Base-by-base conservation (phyloP, 2,888 invertebrate genomes). In the Thyatira batis region DNA sequence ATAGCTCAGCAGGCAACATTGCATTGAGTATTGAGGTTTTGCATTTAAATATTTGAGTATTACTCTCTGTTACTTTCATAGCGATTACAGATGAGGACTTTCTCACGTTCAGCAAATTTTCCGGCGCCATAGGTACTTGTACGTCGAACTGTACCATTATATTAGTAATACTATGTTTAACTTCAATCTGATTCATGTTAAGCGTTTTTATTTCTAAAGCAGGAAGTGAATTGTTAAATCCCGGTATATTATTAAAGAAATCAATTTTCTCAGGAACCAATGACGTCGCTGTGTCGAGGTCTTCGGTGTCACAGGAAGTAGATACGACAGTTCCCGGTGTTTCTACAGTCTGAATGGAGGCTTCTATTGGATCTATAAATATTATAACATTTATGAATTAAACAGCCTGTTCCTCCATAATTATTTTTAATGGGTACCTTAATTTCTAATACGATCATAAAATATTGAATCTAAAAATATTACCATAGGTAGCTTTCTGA, bases 1-100 rank as follows among this genome's bases (percentile, higher is more conserved):
- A 91, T 51, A 91, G 67, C 57, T 89, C 86, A 13, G 89, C 90
- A 6, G 91, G 91, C 48, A 91, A 71, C 55, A 80, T 72, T 9
- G 85, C 78, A 63, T 90, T 89, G 1, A 83, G 46, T 45, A 91
- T 80, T 17, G 78, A 76, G 13, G 77, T 83, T 63, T 85, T 80
- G 63, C 81, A 87, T 74, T 89, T 89, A 49, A 81, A 85, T 53
- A 84, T 61, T 56, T 75, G 82, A 0, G 80, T 78, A 11, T 80
- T 63, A 60, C 71, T 78, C 10, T 80, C 73, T 13, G 73, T 70
- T 44, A 67, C 58, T 17, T 65, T 53, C 8, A 84, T 6, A 23
- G 84, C 82, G 23, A 78, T 68, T 55, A 77, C 73, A n/a, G 78
- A 63, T 8, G 67, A 53, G 1, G 78, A 71, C 23, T 63, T 65